phyloP scores from a whole-genome alignment of 2,113 vertebrate species.

The Thalassarche chlororhynchos region DNA sequence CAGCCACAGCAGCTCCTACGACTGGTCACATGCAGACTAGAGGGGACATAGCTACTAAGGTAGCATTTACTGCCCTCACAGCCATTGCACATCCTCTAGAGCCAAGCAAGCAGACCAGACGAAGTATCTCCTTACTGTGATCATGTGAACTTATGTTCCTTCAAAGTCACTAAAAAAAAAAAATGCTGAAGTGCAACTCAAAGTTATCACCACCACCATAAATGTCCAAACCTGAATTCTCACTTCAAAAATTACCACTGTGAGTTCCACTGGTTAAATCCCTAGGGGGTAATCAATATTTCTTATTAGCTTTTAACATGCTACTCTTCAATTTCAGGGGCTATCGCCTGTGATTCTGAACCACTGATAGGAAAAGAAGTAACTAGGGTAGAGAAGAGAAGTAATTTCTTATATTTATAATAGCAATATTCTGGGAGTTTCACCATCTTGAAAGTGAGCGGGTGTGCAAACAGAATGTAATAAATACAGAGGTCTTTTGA shows the following conservation, averaged over 20 bases:
- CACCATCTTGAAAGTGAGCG: neutral
- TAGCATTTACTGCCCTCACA: neutral
- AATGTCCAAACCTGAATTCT: neutral
- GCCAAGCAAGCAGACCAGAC: neutral
- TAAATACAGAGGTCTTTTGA: neutral
- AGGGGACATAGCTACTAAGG: neutral
- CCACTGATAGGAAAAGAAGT: neutral
- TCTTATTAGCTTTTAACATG: neutral
- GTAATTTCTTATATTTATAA: neutral
- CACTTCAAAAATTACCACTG: neutral
- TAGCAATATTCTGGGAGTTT: neutral
- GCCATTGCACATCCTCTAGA: neutral
- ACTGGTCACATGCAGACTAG: too few relatives aligned
- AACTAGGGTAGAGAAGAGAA: neutral
- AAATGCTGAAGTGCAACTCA: neutral
- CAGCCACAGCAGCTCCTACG: neutral
- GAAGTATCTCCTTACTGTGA: neutral
- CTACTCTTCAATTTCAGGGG: neutral
- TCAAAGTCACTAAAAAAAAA: neutral
- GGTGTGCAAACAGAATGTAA: accelerated
- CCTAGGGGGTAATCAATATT: neutral
- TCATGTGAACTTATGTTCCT: neutral
- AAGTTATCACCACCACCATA: neutral
- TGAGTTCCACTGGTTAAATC: neutral
- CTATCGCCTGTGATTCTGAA: neutral